Evolutionary conservation across 2,888 invertebrate species (phyloP).

Genomic region (Axea sp.): DNA sequence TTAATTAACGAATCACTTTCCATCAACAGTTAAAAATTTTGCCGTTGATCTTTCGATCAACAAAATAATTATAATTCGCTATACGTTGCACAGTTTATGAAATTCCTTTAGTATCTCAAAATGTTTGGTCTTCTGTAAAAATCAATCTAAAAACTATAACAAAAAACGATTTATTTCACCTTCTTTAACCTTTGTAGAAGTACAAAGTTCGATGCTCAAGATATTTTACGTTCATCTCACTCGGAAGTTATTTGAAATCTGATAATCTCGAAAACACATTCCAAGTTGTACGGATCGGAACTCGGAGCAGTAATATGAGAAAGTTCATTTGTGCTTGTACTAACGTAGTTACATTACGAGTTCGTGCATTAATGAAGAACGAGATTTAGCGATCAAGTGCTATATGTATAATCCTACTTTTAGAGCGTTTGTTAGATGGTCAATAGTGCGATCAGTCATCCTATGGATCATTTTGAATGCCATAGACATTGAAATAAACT

Average conservation of each 20-base stretch:
- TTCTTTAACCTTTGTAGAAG: constrained; percentile 16
- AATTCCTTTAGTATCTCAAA: too few species aligned
- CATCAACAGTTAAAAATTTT: too few species aligned
- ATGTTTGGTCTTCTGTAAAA: too few species aligned
- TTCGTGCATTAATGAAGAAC: constrained; percentile 58
- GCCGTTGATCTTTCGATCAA: too few species aligned
- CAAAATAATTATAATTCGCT: too few species aligned
- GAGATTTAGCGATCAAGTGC: constrained; percentile 45
- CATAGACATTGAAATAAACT: constrained; percentile 46
- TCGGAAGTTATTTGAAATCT: constrained; percentile 53
- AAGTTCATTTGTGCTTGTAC: constrained; percentile 56
- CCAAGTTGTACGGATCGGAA: constrained; percentile 52
- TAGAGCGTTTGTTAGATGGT: constrained; percentile 47
- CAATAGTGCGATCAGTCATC: constrained; percentile 51
- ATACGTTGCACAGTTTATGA: too few species aligned
- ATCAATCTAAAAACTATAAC: too few species aligned
- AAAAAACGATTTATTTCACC: constrained; percentile 4
- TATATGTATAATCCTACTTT: constrained; percentile 56
- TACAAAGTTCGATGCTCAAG: constrained; percentile 29
- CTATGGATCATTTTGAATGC: constrained; percentile 29
- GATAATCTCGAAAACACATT: constrained; percentile 57
- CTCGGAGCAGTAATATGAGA: constrained; percentile 49
- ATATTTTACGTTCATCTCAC: constrained; percentile 44
- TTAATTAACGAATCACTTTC: too few species aligned
- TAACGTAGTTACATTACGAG: constrained; percentile 59